Evolutionary conservation across 1,140 invertebrate species (phyloP).

Genomic region (Drosophila albomicans): DNA sequence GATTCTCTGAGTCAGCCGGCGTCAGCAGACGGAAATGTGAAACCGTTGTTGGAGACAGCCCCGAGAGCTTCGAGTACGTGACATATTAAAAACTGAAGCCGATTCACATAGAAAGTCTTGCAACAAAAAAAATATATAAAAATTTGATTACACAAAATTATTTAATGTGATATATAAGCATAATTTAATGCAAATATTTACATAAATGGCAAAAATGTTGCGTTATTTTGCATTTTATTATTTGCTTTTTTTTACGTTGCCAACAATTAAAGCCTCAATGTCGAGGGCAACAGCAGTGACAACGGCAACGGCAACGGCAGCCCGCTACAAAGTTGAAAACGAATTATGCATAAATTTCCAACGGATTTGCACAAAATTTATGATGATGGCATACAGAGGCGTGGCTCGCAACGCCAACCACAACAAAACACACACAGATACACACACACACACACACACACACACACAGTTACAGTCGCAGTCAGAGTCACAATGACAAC

Average conservation of each 20-base stretch:
- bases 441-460: conserved; percentile 24
- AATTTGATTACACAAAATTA: conserved; percentile 39
- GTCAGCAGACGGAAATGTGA: conserved; percentile 60
- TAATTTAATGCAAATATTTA: conserved; percentile 59
- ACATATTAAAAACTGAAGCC: conserved; percentile 43
- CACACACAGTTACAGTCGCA: neutral
- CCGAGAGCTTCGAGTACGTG: conserved; percentile 47
- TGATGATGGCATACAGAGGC: conserved; percentile 37
- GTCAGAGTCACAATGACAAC: conserved; percentile 22
- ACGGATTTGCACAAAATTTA: conserved; percentile 66
- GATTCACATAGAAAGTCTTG: neutral
- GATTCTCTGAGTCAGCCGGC: conserved; percentile 57
- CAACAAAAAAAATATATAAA: conserved; percentile 5
- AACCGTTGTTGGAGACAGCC: conserved; percentile 43
- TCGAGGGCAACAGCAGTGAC: conserved; percentile 48
- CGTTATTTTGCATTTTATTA: conserved; percentile 17
- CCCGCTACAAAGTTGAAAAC: conserved; percentile 36
- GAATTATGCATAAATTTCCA: conserved; percentile 64
- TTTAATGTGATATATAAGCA: conserved; percentile 67
- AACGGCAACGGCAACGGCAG: conserved; percentile 11
- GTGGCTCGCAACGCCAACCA: conserved; percentile 22
- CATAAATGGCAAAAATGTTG: conserved; percentile 38
- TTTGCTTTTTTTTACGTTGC: conserved; percentile 14
- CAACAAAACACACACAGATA: conserved; percentile 9
- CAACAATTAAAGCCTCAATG: conserved; percentile 72